Conservation (phyloP, 2,888 invertebrate species). For the Pseudococcus longispinus region DNA sequence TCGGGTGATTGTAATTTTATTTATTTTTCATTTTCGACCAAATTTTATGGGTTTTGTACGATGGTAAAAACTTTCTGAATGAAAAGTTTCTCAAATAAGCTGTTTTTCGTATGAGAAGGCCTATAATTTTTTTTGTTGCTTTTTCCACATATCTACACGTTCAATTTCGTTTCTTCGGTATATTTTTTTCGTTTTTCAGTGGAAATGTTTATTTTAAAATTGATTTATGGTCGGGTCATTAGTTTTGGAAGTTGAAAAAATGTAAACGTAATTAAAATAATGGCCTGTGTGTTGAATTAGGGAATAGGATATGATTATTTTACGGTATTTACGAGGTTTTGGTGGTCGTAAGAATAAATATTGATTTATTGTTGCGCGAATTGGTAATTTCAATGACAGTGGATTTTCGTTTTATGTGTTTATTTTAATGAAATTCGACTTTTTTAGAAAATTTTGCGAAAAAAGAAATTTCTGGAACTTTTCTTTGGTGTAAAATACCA, state of each 20-base stretch:
- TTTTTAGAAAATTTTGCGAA: no score
- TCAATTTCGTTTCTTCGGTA: neutral
- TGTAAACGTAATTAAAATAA: neutral
- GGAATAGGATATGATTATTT: neutral
- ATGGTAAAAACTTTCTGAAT: neutral
- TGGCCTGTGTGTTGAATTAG: neutral
- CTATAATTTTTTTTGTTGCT: neutral
- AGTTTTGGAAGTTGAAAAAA: neutral
- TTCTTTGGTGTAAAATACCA: no score
- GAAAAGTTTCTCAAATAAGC: neutral
- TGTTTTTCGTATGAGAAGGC: neutral
- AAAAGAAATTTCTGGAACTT: no score
- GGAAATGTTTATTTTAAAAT: neutral
- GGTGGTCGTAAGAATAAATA: no score
- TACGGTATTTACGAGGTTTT: no score
- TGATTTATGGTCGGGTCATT: neutral
- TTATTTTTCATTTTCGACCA: conserved; percentile 25
- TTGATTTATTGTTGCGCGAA: no score
- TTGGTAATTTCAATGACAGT: no score
- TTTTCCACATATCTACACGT: no score
- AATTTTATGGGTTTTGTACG: neutral
- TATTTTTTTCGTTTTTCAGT: neutral
- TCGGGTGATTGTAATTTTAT: neutral
- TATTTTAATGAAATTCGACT: no score
- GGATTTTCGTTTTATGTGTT: no score